phyloP scores from a whole-genome alignment of 2,888 invertebrate species.

The Pilophorus perplexus region DNA sequence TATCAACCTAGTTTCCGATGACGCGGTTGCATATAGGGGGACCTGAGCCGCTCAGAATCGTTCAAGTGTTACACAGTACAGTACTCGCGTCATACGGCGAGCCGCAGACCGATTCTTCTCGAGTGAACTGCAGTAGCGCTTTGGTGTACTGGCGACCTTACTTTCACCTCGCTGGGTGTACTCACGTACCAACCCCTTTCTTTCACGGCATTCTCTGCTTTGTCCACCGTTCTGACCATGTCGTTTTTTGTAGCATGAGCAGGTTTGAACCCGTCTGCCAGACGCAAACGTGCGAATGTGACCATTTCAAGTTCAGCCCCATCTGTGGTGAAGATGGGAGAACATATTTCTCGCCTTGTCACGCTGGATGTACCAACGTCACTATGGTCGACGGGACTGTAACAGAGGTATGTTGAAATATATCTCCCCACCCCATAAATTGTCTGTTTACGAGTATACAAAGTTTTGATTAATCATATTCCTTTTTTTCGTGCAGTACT shows the following conservation, averaged over 20 bases:
- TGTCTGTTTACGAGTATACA: not conserved
- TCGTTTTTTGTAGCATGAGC: slow-evolving; percentile 51
- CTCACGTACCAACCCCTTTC: no score
- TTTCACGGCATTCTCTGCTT: no score
- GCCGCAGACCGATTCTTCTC: no score
- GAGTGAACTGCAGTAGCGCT: no score
- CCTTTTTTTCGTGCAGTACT: slow-evolving; percentile 53
- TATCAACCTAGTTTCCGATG: no score
- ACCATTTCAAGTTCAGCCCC: slow-evolving; percentile 73
- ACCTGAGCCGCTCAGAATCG: no score
- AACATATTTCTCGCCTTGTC: slow-evolving; percentile 85
- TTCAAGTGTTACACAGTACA: no score
- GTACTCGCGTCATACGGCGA: no score
- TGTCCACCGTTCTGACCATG: no score
- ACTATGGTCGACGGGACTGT: slow-evolving; percentile 61
- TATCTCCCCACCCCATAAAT: not conserved
- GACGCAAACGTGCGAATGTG: slow-evolving; percentile 66
- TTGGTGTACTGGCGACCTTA: no score
- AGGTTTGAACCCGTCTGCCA: slow-evolving; percentile 63
- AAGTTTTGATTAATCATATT: not conserved
- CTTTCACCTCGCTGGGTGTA: no score
- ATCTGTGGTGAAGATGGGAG: slow-evolving; percentile 78
- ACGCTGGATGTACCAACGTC: slow-evolving; percentile 75
- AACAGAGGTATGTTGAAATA: slow-evolving; percentile 36
- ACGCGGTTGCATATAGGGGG: no score